Conservation (phyloP, 2,113 vertebrate genomes). For the Onychorhynchus coronatus region DNA sequence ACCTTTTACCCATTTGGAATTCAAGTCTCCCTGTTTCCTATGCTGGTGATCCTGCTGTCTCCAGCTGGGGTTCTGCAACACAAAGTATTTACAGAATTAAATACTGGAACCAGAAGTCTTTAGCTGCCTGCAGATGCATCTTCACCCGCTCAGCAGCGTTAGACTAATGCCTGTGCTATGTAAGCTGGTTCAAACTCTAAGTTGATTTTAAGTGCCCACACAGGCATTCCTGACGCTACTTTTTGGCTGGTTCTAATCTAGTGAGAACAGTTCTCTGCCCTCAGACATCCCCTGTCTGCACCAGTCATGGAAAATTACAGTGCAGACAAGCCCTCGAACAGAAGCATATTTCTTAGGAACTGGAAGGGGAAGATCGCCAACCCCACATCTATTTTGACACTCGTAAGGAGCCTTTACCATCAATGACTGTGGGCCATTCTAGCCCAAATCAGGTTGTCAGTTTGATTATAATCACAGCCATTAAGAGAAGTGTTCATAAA, state of each 20-base stretch:
- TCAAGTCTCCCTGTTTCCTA: background rate
- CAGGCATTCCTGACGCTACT: background rate
- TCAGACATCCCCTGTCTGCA: background rate
- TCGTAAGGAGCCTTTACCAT: background rate
- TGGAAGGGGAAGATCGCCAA: background rate
- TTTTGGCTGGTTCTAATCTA: background rate
- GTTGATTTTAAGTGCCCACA: background rate
- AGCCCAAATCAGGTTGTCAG: background rate
- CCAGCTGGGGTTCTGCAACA: slow-evolving; percentile 9
- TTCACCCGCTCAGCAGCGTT: background rate
- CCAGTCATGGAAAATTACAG: background rate
- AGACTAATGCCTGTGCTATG: background rate
- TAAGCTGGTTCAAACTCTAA: background rate
- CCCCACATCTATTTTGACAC: background rate
- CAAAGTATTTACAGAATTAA: background rate
- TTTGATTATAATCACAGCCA: background rate
- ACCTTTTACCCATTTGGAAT: slow-evolving; percentile 62
- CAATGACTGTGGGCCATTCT: background rate
- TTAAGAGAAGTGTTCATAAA: background rate
- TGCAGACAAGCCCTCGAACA: background rate
- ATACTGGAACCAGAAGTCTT: background rate
- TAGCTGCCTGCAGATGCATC: background rate
- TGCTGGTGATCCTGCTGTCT: slow-evolving; percentile 1
- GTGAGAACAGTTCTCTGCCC: background rate
- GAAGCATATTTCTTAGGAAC: background rate